A percentile compares a stretch with the other conserved stretches of the same genome.
These are phyloP conservation scores for Lasioglossum vierecki DNA, from an alignment of 2,888 invertebrate species.

Conservation along the genomic window DNA sequence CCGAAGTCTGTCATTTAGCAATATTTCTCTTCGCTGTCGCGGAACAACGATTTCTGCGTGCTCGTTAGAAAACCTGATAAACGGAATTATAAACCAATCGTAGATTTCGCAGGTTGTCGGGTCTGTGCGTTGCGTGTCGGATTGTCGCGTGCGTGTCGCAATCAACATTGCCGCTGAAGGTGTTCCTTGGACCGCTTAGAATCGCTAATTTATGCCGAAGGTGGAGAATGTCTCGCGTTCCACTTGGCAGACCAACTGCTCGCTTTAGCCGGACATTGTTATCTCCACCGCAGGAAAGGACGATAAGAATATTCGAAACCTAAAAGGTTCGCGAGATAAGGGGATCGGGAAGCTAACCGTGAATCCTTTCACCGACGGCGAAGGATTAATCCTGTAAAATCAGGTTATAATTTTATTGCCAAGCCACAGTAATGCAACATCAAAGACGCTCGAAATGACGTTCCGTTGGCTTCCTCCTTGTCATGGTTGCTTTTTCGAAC, in stretches of 20 bases:
- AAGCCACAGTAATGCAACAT: not conserved
- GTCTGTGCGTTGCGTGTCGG: conserved; percentile 29
- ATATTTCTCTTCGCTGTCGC: not conserved
- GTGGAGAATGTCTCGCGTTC: conserved; percentile 29
- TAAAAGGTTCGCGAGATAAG: conserved; percentile 2
- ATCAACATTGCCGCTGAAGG: conserved; percentile 46
- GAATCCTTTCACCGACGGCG: not conserved
- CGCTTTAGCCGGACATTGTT: conserved; percentile 22
- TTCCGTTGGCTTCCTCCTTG: not conserved
- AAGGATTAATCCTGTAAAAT: conserved; percentile 12
- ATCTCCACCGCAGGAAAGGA: not conserved
- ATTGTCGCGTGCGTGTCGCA: conserved; percentile 50
- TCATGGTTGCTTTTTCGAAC: not conserved
- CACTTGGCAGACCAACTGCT: conserved; percentile 12
- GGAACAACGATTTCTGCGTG: not conserved
- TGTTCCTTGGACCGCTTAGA: conserved; percentile 30
- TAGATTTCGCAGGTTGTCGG: not conserved
- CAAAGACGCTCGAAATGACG: conserved; percentile 1
- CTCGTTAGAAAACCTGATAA: not conserved
- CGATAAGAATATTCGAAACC: conserved; percentile 35
- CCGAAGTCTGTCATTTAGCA: not conserved
- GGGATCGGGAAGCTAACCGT: not conserved
- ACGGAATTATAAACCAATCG: not conserved
- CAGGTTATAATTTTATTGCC: conserved; percentile 9
- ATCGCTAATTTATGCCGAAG: conserved; percentile 36